phyloP scores from a whole-genome alignment of 2,113 vertebrate species.

The Nothocercus julius region DNA sequence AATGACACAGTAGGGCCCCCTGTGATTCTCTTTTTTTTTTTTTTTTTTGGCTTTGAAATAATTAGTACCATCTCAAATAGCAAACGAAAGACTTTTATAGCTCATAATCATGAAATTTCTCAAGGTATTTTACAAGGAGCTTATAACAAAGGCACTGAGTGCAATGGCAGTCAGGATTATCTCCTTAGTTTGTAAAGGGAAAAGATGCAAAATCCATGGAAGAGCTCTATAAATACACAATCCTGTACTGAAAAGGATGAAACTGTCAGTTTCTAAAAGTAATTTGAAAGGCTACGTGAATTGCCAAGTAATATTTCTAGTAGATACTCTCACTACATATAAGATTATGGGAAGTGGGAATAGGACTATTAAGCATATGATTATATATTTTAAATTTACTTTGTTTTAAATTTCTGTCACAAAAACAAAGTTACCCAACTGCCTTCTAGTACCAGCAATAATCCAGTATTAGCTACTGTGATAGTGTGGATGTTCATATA shows the following conservation, averaged over 20 bases:
- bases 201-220: neutral
- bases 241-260: neutral
- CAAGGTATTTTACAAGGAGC: neutral
- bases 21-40: neutral
- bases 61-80: neutral
- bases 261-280: neutral
- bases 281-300: neutral
- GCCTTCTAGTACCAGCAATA: neutral
- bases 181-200: neutral
- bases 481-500: constrained; percentile 1
- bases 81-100: neutral
- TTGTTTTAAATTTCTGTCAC: neutral
- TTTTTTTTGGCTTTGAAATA: neutral
- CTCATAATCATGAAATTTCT: neutral
- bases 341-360: neutral
- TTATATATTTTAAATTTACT: neutral
- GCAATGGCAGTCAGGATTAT: neutral
- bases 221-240: neutral
- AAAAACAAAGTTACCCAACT: neutral
- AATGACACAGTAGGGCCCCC: neutral
- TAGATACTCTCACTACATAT: neutral
- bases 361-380: neutral
- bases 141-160: neutral
- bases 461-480: neutral
- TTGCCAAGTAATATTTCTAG: neutral